phyloP scores from a whole-genome alignment of 2,113 vertebrate species.

The Guaruba guarouba region DNA sequence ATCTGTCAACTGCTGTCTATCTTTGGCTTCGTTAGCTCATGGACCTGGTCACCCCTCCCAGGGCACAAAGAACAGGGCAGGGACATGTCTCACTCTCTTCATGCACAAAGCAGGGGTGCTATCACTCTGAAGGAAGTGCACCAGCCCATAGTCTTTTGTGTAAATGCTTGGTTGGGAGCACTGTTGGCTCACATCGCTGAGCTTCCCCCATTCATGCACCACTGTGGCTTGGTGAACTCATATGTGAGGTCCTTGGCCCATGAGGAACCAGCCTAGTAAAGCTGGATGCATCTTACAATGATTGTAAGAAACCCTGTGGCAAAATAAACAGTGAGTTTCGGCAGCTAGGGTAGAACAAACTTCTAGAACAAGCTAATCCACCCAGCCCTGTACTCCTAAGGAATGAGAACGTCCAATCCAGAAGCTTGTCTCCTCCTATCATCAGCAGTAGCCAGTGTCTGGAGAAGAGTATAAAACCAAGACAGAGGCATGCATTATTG shows the following conservation, averaged over 20 bases:
- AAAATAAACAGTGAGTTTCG: neutral
- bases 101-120: neutral
- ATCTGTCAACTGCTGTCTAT: neutral
- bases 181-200: neutral
- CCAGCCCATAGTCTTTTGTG: rapidly evolving
- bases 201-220: neutral
- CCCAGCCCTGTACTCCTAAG: neutral
- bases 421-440: neutral
- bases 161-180: neutral
- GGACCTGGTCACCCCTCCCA: rapidly evolving
- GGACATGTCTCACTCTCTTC: neutral
- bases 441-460: neutral
- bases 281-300: neutral
- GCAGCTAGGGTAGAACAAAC: neutral
- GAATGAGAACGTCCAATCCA: neutral
- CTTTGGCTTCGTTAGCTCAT: neutral
- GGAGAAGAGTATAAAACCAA: neutral
- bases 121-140: rapidly evolving
- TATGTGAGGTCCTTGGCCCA: rapidly evolving
- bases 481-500: neutral
- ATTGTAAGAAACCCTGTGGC: neutral
- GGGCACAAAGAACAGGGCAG: neutral
- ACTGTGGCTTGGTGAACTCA: neutral
- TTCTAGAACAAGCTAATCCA: neutral
- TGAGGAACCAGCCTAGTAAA: neutral